Base-by-base conservation (phyloP, 2,113 vertebrate genomes). In the Catharus minimus region DNA sequence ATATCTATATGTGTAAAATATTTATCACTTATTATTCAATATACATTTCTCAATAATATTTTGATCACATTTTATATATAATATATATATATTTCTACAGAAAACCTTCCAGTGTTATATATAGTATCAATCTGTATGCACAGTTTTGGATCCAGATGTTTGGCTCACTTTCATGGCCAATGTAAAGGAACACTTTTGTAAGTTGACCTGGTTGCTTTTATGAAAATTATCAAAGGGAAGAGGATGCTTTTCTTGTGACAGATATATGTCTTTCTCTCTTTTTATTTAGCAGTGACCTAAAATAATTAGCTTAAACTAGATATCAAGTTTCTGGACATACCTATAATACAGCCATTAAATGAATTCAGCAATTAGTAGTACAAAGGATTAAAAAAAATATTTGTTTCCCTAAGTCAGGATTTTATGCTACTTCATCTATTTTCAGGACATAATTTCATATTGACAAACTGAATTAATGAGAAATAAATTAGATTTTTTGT, bases 171-270 rank as follows among this genome's bases (percentile, higher is more conserved):
- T 57, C 11, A 50, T 17, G 12, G 7, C 7, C 50, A 73, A 33
- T 47, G 41, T 47, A 67, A 82, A 64, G 8, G 12, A 65, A 30
- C 1, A 41, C 3, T 27, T 82, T 24, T 32, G 5, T 44, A 75
- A 88, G 7, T 0, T 33, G 11, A 28, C 13, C 50, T 4, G 0
- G 3, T 57, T 0, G 1, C 5, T 55, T 85, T 28, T n/a, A 36
- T 56, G 21, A 39, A 71, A 67, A 15, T 72, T 79, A 39, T 55
- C 19, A n/a, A 92, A 49, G 23, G 20, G 10, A 67, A 75, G 14
- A 66, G 2, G 6, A 38, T 57, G 26, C 1, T 80, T 50, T 5
- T 58, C 4, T 36, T 65, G 5, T 32, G 27, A 15, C 22, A n/a
- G 8, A 41, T 64, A 26, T 65, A 24, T 14, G 1, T 47, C 2